Conservation (phyloP, 2,113 vertebrate genomes). For the Gnathonemus echidnorhynchus region DNA sequence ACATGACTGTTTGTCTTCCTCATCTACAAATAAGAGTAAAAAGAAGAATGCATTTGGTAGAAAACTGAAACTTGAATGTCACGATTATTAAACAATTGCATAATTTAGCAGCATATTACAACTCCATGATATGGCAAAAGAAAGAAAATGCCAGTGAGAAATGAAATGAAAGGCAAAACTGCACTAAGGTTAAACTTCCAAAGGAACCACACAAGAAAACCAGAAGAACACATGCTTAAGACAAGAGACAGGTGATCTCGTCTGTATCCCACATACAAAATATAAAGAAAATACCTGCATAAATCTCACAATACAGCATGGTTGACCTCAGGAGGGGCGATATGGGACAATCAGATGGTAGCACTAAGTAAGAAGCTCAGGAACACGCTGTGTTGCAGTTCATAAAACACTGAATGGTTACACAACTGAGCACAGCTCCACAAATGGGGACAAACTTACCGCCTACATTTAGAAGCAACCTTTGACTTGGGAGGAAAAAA, state of each 20-base stretch:
- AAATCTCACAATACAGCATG: slow-evolving; percentile 56
- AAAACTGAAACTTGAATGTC: background rate
- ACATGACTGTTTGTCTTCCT: background rate
- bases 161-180: background rate
- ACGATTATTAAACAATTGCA: background rate
- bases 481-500: background rate
- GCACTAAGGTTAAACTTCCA: background rate
- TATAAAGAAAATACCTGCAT: slow-evolving; percentile 47
- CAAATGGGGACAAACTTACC: background rate
- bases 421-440: background rate
- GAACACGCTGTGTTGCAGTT: background rate
- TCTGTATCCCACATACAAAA: background rate
- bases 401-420: background rate
- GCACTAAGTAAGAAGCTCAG: background rate
- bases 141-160: too few species aligned
- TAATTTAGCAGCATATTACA: background rate
- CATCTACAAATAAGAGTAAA: background rate
- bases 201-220: background rate
- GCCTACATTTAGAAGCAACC: background rate
- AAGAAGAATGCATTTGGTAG: background rate
- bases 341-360: background rate
- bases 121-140: background rate
- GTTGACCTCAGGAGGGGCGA: background rate
- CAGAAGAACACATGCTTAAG: background rate
- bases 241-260: background rate